phyloP scores from a whole-genome alignment of 1,140 invertebrate genomes.

The Diorhabda carinulata region DNA sequence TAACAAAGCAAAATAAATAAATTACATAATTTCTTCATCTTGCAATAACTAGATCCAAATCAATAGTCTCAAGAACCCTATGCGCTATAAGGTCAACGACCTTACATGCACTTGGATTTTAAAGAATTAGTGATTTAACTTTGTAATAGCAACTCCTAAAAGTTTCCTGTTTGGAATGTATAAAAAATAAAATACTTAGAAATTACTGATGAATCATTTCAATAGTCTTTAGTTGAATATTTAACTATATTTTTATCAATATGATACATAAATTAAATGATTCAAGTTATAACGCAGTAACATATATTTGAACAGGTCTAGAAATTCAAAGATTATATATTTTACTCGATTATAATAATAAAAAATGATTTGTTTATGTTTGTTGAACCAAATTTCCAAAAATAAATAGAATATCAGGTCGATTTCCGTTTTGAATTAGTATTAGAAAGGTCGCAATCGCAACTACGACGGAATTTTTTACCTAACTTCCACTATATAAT shows the following conservation, averaged over 20 bases:
- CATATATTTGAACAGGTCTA: no score
- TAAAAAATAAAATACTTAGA: background rate
- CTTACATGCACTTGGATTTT: background rate
- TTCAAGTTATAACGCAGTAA: no score
- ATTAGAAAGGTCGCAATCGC: background rate
- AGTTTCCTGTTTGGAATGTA: background rate
- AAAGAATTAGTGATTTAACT: background rate
- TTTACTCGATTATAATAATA: background rate
- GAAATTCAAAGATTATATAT: no score
- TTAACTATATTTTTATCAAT: no score
- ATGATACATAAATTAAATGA: no score
- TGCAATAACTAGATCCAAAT: background rate
- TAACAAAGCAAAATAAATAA: no score
- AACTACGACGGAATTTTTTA: background rate
- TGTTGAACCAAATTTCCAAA: background rate
- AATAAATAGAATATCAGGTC: background rate
- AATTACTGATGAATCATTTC: background rate
- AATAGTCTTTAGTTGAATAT: no score
- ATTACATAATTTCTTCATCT: no score
- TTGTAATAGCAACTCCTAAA: no score
- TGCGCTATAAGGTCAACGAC: background rate
- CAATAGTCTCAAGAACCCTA: background rate
- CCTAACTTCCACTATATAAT: background rate
- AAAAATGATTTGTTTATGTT: background rate
- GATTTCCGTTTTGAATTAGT: background rate